Evolutionary conservation across 2,113 vertebrate genomes (phyloP).

Genomic region (Chauna torquata): DNA sequence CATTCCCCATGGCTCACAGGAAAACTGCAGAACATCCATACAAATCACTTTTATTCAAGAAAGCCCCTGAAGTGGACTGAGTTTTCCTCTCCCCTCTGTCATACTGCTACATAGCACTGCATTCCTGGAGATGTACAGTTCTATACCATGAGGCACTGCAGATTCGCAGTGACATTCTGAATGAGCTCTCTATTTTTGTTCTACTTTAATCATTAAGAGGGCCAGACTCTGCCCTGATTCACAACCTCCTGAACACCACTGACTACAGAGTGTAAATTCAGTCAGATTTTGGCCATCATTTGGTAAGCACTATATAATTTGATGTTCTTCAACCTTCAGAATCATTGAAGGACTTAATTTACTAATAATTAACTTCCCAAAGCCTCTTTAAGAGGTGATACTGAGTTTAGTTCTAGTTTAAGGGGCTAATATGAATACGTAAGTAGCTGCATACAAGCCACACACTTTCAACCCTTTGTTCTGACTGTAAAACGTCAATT

Average conservation of each 20-base stretch:
- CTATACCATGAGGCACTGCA: background rate
- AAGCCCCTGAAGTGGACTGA: background rate
- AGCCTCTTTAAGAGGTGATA: background rate
- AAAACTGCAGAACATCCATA: conserved; percentile 39
- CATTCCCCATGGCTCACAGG: conserved; percentile 31
- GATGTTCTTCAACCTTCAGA: conserved; percentile 45
- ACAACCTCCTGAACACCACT: background rate
- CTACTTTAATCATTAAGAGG: conserved; percentile 18
- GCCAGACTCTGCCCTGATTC: conserved; percentile 28
- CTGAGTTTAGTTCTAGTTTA: conserved; percentile 52
- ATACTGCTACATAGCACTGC: background rate
- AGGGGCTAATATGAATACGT: conserved; percentile 40
- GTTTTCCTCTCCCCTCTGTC: background rate
- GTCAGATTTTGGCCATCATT: conserved; percentile 31
- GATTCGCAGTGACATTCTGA: background rate
- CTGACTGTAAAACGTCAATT: conserved; percentile 71
- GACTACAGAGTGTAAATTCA: conserved; percentile 24
- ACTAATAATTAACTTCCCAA: conserved; percentile 33
- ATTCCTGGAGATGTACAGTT: background rate
- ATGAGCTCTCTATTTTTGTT: background rate
- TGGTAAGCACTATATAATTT: conserved; percentile 28
- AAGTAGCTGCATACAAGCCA: conserved; percentile 46
- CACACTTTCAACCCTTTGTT: conserved; percentile 75
- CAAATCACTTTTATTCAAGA: conserved; percentile 12
- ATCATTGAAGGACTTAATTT: conserved; percentile 41